Percentiles rank a stretch among this genome's conserved stretches.
Conservation (phyloP, 2,888 invertebrate species). For the Clitarchus hookeri region DNA sequence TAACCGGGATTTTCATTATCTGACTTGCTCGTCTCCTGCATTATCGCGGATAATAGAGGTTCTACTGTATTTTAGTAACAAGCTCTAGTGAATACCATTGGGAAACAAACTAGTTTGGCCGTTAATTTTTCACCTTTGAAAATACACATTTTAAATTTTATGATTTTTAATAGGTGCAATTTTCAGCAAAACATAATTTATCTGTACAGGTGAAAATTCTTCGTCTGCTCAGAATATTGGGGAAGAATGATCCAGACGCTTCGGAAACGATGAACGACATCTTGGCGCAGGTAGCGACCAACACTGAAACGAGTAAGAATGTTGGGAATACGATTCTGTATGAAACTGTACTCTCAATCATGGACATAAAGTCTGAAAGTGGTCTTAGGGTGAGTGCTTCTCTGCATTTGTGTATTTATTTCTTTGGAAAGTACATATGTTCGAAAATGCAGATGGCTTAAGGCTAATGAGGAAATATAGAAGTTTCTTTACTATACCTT, state of each 20-base stretch:
- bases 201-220: slow-evolving; percentile 87
- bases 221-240: slow-evolving; percentile 89
- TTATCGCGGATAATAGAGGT: no score
- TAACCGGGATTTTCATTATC: no score
- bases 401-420: background rate
- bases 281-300: slow-evolving; percentile 98
- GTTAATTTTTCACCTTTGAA: no score
- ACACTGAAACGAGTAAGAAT: slow-evolving; percentile 99
- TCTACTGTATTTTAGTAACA: no score
- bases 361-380: slow-evolving; percentile 98
- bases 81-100: no score
- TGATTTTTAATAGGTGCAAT: background rate
- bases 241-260: slow-evolving; percentile 94
- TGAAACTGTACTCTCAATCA: slow-evolving; percentile 98
- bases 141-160: no score
- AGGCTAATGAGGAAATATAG: no score
- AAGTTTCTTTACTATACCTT: no score
- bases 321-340: slow-evolving; percentile 99
- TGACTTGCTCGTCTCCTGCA: no score
- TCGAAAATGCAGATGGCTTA: no score
- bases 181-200: background rate
- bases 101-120: no score
- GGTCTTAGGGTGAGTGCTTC: slow-evolving; percentile 78
- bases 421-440: no score
- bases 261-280: slow-evolving; percentile 99